Evolutionary conservation across 2,888 invertebrate genomes (phyloP).

Genomic region (Tipula vernalis): DNA sequence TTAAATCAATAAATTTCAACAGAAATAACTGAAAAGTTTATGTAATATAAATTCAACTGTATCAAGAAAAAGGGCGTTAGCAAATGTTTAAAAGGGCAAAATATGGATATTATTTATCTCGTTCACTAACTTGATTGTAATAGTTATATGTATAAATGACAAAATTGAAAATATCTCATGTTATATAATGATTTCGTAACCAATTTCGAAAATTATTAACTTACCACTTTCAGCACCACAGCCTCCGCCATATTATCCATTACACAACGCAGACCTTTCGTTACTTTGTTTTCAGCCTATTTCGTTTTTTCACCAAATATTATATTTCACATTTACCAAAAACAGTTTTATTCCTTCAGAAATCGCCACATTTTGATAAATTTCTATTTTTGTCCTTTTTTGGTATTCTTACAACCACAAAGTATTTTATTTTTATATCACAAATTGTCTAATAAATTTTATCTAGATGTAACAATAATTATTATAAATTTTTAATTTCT

Average conservation of each 20-base stretch:
- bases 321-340: neutral
- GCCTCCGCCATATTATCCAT: conserved; percentile 7
- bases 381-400: neutral
- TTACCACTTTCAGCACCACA: neutral
- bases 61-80: neutral
- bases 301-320: neutral
- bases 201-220: neutral
- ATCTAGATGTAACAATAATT: neutral
- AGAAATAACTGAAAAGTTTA: neutral
- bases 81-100: neutral
- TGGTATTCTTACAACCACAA: neutral
- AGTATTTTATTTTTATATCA: neutral
- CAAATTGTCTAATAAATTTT: neutral
- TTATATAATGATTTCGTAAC: neutral
- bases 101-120: too few relatives aligned
- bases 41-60: neutral
- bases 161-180: neutral
- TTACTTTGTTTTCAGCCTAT: neutral
- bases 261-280: neutral
- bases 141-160: too few relatives aligned
- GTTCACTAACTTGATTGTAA: too few relatives aligned
- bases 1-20: neutral
- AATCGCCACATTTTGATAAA: neutral
- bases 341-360: neutral
- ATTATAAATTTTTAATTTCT: neutral